Base-by-base conservation (phyloP, 2,888 invertebrate species). In the Rhyacophila evoluta region DNA sequence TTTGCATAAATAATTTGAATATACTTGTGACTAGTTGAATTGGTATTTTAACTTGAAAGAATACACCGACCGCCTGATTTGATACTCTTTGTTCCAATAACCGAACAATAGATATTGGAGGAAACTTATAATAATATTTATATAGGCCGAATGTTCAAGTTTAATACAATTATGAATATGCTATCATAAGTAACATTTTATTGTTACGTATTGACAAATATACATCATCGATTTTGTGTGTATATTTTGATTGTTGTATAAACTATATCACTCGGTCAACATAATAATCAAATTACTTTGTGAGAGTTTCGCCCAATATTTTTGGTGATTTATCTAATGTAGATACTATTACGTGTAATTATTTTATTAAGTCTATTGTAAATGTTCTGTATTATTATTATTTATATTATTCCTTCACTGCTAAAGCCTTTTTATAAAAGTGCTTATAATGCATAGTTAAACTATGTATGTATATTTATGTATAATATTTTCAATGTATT, bases 381-480 rank as follows among this genome's bases (percentile, higher is more conserved):
- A 5, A 55, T 55, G 55, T 19, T 10, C 55, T 55, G 55, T 55
- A 55, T 55, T 25, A 55, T 55, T 55, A 25, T 25, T 55, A 55
- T 55, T 55, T 55, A 55, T 55, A 10, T 55, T 1, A 10, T 11
- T 55, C 19, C 8, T 55, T 12, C 19, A 55, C 19, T 55, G 55
- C 55, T 25, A 19, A 8, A 55, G 74, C 37, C 68, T 68, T 68
- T 74, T 36, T 74, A 68, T 68, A 74, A 74, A 74, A 74, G 74
- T 74, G 68, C 68, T 28, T 55, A 2, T 10, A 19, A 8, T 19
- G 55, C 25, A 25, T 25, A 55, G 55, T 55, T 15, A 10, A 55
- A 55, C 25, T 41, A 5, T 55, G 8, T 55, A 55, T 55, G 55
- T 55, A 41, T 41, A 39, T 39, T 39, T 41, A 39, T 39, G 11